These are phyloP conservation scores for Ischnus inquisitorius DNA, from an alignment of 2,888 invertebrate species.

Conservation along the genomic window DNA sequence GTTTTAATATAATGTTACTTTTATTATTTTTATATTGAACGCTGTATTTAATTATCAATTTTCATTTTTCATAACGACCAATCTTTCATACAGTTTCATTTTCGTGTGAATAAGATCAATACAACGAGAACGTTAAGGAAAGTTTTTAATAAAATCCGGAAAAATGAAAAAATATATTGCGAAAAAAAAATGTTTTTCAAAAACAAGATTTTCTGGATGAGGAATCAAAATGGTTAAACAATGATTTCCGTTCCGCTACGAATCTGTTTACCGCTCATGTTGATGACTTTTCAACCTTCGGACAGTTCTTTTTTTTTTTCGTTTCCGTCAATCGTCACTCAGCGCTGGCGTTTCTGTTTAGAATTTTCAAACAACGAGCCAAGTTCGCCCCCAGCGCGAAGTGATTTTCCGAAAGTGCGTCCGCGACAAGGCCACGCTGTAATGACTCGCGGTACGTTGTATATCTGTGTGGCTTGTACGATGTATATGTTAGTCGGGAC, in stretches of 20 bases:
- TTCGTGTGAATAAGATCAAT: too few species aligned
- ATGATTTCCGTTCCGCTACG: not conserved
- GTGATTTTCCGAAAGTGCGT: slow-evolving; percentile 35
- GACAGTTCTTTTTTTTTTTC: not conserved
- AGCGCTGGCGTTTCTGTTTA: not conserved
- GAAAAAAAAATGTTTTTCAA: too few species aligned
- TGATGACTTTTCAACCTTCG: not conserved
- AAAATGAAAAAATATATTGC: not conserved
- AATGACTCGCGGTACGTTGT: not conserved
- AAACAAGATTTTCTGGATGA: not conserved
- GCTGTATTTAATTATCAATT: too few species aligned
- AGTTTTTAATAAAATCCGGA: too few species aligned
- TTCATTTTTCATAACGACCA: too few species aligned
- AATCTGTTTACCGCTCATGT: not conserved
- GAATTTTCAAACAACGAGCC: slow-evolving; percentile 18
- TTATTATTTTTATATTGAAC: too few species aligned
- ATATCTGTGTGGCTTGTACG: slow-evolving; percentile 1
- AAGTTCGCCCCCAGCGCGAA: not conserved
- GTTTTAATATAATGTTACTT: too few species aligned
- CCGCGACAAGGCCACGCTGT: slow-evolving; percentile 10
- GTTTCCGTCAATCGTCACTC: not conserved
- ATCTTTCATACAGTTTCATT: too few species aligned
- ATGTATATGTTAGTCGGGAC: not conserved
- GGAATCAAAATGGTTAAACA: not conserved
- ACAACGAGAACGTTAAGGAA: too few species aligned